Evolutionary conservation across 2,888 invertebrate species (phyloP).

Genomic region (Phalera bucephala): DNA sequence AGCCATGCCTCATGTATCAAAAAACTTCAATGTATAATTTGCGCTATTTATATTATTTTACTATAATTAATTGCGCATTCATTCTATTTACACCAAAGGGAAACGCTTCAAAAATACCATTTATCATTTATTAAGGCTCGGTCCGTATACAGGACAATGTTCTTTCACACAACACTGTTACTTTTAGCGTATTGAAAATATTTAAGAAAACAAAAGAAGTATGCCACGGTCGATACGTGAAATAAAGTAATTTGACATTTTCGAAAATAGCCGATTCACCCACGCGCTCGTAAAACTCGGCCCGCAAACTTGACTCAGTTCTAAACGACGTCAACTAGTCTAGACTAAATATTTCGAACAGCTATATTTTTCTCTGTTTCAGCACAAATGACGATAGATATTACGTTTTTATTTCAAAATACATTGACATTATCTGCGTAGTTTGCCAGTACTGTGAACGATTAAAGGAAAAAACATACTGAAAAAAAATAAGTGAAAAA

Average conservation of each 20-base stretch:
- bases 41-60: too few relatives aligned
- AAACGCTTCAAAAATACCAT: too few relatives aligned
- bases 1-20: too few relatives aligned
- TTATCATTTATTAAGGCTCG: too few relatives aligned
- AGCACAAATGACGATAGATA: not conserved
- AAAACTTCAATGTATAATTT: too few relatives aligned
- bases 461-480: too few relatives aligned
- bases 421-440: too few relatives aligned
- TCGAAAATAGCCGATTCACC: slow-evolving; percentile 25
- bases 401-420: not conserved
- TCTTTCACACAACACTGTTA: slow-evolving; percentile 10
- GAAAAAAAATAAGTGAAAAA: too few relatives aligned
- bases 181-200: slow-evolving; percentile 1
- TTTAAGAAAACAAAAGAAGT: slow-evolving; percentile 21
- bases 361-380: not conserved
- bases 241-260: slow-evolving; percentile 33
- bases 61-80: too few relatives aligned
- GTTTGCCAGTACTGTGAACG: too few relatives aligned
- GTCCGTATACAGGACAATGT: slow-evolving; percentile 2
- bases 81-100: too few relatives aligned
- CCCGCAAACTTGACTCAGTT: slow-evolving; percentile 5
- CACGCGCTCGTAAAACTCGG: slow-evolving; percentile 18
- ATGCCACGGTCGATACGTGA: slow-evolving; percentile 35
- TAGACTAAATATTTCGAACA: not conserved
- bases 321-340: not conserved